Base-by-base conservation (phyloP, 2,797 vertebrate genomes). In the Eremophila alpestris region DNA sequence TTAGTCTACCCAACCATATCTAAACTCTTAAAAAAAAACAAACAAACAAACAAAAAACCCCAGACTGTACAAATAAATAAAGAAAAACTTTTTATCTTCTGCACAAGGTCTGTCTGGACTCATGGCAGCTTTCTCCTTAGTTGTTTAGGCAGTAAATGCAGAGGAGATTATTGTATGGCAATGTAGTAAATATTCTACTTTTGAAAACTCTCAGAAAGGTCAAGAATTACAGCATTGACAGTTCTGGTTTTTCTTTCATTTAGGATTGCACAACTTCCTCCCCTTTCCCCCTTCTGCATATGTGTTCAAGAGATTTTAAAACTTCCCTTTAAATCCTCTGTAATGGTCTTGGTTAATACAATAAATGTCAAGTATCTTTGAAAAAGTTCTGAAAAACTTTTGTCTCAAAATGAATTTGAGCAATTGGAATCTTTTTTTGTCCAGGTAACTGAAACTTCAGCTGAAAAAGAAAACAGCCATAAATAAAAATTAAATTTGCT, bases 251-350 rank as follows among this genome's bases (percentile, higher is more conserved):
- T 74, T 30, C 10, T 70, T 78, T 20, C 2, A 29, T 73, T 81
- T 78, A 69, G 29, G 69, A 73, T 65, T 84, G 55, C 11, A 26
- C 22, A 55, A 6, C 10, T 24, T 68, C 11, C 7, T 9, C 24
- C 17, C 9, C 16, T 64, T 14, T 5, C 2, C 6, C 16, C 2
- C 11, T 7, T 18, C 6, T 7, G 2, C 5, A 5, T 46, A 60
- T 10, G 1, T 46, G 15, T 87, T 68, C 27, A 70, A 77, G 36
- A 77, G 40, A 73, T 59, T 83, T 82, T 36, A 36, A 21, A 63
- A 30, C 17, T 70, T 80, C 22, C 3, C 41, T 46, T 75, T 71
- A 71, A 88, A 32, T 62, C 6, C 4, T 62, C 16, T 68, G 6
- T 5, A 48, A 67, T 65, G 22, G 9, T 58, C 29, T 89, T 68